Conservation (phyloP, 2,797 vertebrate genomes). For the Myotis vivesi region DNA sequence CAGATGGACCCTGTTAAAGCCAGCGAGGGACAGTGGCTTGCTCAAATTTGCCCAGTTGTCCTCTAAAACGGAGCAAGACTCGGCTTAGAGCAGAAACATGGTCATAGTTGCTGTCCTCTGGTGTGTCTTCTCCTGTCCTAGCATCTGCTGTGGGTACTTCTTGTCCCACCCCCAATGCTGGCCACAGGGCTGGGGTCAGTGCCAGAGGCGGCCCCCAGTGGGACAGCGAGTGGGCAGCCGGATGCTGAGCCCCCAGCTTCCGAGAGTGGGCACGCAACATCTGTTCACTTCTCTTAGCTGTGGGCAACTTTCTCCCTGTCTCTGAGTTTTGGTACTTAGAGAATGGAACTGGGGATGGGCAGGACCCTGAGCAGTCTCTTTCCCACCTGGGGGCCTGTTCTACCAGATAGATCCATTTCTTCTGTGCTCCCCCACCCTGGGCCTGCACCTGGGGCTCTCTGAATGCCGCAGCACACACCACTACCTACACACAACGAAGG, state of each 20-base stretch:
- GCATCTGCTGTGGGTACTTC: neutral
- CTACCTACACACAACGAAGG: conserved; percentile 32
- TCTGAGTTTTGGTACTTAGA: neutral
- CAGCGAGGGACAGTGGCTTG: neutral
- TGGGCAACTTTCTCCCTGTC: neutral
- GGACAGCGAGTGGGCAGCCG: conserved; percentile 19
- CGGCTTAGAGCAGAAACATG: neutral
- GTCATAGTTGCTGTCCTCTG: neutral
- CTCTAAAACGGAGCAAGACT: neutral
- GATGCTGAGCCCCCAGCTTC: neutral
- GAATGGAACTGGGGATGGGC: neutral
- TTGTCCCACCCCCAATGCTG: neutral
- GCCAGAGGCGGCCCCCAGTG: neutral
- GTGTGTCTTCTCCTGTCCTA: neutral
- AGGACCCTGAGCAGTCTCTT: neutral
- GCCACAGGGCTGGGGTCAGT: neutral
- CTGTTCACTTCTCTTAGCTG: neutral
- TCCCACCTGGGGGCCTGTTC: neutral
- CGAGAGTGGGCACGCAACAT: conserved; percentile 6
- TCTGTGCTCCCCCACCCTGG: fast-evolving
- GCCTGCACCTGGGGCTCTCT: neutral
- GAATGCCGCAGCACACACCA: neutral
- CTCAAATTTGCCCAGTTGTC: neutral
- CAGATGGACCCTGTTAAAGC: neutral
- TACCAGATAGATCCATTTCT: neutral